Evolutionary conservation across 2,888 invertebrate genomes (phyloP).

Genomic region (Metacarcinus magister): DNA sequence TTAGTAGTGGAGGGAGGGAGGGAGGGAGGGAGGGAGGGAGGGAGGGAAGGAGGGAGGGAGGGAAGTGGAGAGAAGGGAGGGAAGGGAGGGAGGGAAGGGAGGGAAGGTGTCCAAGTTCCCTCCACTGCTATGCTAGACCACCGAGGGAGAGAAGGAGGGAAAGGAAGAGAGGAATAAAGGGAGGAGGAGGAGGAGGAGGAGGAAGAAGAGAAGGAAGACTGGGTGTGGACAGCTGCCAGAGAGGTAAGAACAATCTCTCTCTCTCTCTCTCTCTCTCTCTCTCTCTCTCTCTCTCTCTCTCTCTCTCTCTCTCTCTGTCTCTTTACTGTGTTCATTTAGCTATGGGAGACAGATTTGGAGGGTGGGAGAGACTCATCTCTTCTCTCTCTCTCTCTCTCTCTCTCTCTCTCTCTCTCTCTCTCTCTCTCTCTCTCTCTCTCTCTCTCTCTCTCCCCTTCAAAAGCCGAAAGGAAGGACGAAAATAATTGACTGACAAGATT

Average conservation of each 20-base stretch:
- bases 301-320: constrained; percentile 45
- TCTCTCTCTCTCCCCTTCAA: neutral
- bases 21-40: neutral
- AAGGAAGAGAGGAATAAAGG: neutral
- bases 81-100: neutral
- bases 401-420: neutral
- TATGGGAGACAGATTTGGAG: constrained; percentile 14
- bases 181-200: constrained; percentile 17
- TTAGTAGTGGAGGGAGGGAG: neutral
- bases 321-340: neutral
- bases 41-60: neutral
- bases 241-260: neutral
- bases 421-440: constrained; percentile 10
- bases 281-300: constrained; percentile 41
- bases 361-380: neutral
- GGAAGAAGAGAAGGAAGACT: constrained; percentile 19
- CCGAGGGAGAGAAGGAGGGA: neutral
- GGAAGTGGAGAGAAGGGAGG: neutral
- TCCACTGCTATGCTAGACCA: neutral
- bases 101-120: neutral
- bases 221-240: neutral
- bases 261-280: constrained; percentile 6
- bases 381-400: constrained; percentile 7
- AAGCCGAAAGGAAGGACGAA: neutral
- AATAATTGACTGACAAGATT: constrained; percentile 15